Evolutionary conservation across 2,797 vertebrate species (phyloP), one percentile per base, ranked within the genome.

Genomic region (Urocyon cinereoargenteus): DNA sequence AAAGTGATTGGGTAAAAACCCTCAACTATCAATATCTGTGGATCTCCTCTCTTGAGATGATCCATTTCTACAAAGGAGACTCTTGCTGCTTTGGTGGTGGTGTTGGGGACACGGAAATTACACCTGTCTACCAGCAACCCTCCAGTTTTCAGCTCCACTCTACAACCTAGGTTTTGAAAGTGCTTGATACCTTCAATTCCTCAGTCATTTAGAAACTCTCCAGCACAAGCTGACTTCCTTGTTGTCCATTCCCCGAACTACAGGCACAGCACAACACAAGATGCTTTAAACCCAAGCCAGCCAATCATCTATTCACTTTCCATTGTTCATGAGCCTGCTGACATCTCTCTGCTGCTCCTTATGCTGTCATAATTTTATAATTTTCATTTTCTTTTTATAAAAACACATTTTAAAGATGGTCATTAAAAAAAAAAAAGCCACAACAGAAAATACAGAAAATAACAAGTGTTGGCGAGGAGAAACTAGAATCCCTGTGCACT

Each of bases 361-460:
- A 57, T 95, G 86, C 81, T 53, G 5, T 82, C 18, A 36, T 5
- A 70, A 59, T 73, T 95, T 94, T 94, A 75, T 28, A 82, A 92
- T 85, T 89, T 82, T 59, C 28, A 88, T 59, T 85, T 86, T 72
- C 59, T 85, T 82, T 26, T 7, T 51, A 45, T 57, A 73, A 70
- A 97, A 92, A 34, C 22, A 83, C 57, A 91, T 19, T 92, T 94
- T 75, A 93, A 93, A 13, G 53, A 59, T 68, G 22, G 6, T 18
- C 72, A 83, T 72, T 82, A 73, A 26, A 16, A 53, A 59, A 59
- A 31, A 24, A 18, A 10, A 36, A n/a, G 15, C 53, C 26, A 40
- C 51, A 84, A 28, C 8, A 59, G 22, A 36, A 59, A 34, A 77
- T 22, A 51, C 14, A 73, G 81, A 94, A 84, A 85, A 81, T 26